Percentiles rank a stretch among this genome's conserved stretches.
Evolutionary conservation across 2,113 vertebrate genomes (phyloP).

Genomic region (Trochalopteron elliotii): DNA sequence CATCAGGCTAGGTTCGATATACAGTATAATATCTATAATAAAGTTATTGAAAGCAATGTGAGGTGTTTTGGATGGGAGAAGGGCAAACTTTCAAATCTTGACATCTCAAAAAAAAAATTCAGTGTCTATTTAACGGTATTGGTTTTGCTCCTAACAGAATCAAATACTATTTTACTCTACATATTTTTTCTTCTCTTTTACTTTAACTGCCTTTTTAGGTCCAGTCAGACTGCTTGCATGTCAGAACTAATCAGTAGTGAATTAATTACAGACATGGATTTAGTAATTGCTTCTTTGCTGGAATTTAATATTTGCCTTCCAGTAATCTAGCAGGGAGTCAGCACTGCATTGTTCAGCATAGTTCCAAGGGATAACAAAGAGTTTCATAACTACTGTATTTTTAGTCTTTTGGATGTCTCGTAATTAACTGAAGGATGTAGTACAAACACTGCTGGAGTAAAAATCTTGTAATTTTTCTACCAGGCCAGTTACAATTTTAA

Average conservation of each 20-base stretch:
- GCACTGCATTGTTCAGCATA: background rate
- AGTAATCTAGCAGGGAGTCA: background rate
- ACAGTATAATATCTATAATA: background rate
- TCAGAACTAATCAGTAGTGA: background rate
- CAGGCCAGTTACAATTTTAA: background rate
- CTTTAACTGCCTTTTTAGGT: background rate
- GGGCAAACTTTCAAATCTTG: background rate
- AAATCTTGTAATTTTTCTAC: background rate
- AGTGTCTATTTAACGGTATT: background rate
- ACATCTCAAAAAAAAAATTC: background rate
- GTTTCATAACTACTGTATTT: conserved; percentile 5
- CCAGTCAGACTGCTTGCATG: accelerated
- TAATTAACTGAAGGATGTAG: background rate
- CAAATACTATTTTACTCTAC: background rate
- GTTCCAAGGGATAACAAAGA: background rate
- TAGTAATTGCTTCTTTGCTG: conserved; percentile 33
- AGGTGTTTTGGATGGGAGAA: background rate
- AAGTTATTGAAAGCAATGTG: background rate
- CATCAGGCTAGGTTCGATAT: background rate
- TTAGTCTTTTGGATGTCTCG: background rate
- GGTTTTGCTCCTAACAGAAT: background rate
- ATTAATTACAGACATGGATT: conserved; percentile 33
- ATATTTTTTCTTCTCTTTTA: background rate
- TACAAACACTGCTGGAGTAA: background rate
- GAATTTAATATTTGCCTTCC: conserved; percentile 43